Percentiles rank a stretch among this genome's conserved stretches.
phyloP scores from a whole-genome alignment of 2,888 invertebrate species.

The Caradrina kadenii region DNA sequence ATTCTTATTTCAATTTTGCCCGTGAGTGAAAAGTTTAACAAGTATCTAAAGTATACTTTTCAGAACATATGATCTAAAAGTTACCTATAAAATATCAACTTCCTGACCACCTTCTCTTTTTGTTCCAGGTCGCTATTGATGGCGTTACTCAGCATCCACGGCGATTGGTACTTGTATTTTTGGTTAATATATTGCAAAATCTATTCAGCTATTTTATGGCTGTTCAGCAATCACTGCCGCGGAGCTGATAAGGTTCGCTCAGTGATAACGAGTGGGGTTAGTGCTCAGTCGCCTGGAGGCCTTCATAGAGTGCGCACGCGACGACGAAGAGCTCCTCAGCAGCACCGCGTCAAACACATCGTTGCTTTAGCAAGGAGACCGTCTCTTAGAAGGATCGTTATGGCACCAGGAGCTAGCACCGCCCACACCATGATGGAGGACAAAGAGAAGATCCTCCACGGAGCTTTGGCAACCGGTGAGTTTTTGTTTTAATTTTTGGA shows the following conservation, averaged over 20 bases:
- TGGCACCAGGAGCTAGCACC: conserved; percentile 91
- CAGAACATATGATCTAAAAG: neutral
- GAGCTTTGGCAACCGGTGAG: conserved; percentile 80
- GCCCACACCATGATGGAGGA: conserved; percentile 89
- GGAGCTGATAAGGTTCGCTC: conserved; percentile 87
- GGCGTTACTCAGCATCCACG: conserved; percentile 85
- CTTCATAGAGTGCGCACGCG: conserved; percentile 88
- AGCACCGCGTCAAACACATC: conserved; percentile 81
- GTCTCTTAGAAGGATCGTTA: conserved; percentile 86
- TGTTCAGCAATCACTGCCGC: conserved; percentile 87
- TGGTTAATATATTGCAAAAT: conserved; percentile 87
- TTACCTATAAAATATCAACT: neutral
- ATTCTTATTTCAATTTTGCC: neutral
- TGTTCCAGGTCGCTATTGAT: conserved; percentile 88
- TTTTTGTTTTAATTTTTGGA: conserved; percentile 50
- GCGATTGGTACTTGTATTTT: conserved; percentile 84
- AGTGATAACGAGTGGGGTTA: conserved; percentile 85
- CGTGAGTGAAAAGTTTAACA: neutral
- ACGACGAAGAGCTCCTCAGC: conserved; percentile 80
- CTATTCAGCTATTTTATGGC: conserved; percentile 85
- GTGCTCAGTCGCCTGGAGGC: conserved; percentile 84
- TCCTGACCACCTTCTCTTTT: conserved; percentile 42
- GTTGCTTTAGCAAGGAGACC: conserved; percentile 86
- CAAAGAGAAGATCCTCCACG: conserved; percentile 86
- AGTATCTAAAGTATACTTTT: neutral